Conservation (phyloP, 2,888 invertebrate species). For the Halictus ligatus region DNA sequence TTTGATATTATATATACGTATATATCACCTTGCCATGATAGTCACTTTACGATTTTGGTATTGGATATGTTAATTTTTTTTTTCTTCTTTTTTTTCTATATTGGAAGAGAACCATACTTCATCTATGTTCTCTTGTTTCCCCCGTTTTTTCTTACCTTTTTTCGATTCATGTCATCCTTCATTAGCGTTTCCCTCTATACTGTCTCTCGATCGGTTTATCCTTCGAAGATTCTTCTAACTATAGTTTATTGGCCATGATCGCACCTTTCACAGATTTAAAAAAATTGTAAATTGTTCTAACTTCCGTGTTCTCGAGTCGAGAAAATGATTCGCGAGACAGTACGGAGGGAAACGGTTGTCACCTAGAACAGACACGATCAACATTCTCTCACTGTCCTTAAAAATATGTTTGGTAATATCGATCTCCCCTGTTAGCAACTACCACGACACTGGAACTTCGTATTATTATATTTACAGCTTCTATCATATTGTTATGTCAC, state of each 20-base stretch:
- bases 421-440: constrained; percentile 58
- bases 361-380: constrained; percentile 64
- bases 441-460: constrained; percentile 65
- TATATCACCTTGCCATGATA: constrained; percentile 77
- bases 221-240: neutral
- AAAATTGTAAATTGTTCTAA: neutral
- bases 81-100: constrained; percentile 50
- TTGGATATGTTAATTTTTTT: constrained; percentile 58
- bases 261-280: neutral
- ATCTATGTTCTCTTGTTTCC: constrained; percentile 18
- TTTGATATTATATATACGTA: constrained; percentile 65
- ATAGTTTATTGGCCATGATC: neutral
- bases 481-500: constrained; percentile 72
- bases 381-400: constrained; percentile 57
- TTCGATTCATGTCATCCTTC: constrained; percentile 69
- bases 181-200: constrained; percentile 62
- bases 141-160: constrained; percentile 44
- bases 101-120: constrained; percentile 61
- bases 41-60: constrained; percentile 72
- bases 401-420: constrained; percentile 56
- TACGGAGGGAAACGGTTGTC: constrained; percentile 60
- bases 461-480: constrained; percentile 74
- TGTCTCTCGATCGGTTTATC: constrained; percentile 6
- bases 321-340: constrained; percentile 24
- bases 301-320: neutral